Conservation (phyloP, 2,113 vertebrate genomes). For the Pachyramphus minor region DNA sequence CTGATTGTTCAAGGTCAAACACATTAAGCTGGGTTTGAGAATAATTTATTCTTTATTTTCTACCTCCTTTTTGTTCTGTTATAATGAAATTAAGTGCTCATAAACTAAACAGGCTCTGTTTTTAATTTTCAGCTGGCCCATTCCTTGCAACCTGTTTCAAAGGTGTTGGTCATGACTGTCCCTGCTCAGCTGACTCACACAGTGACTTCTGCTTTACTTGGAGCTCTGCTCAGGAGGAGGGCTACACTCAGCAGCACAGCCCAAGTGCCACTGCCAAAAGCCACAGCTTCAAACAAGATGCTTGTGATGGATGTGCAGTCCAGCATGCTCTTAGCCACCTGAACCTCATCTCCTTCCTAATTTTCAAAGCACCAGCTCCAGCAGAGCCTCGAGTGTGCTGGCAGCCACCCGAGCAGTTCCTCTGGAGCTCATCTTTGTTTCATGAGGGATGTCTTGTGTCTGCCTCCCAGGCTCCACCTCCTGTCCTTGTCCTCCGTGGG, state of each 20-base stretch:
- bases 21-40: not conserved
- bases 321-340: not conserved
- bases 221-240: not conserved
- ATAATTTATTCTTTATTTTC: not conserved
- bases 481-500: not conserved
- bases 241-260: not conserved
- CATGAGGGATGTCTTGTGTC: not conserved
- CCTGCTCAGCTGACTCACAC: not conserved
- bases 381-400: not conserved
- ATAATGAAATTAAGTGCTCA: not conserved
- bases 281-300: not conserved
- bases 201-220: not conserved
- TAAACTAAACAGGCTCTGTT: not conserved
- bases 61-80: not conserved
- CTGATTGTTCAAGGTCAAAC: not conserved
- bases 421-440: not conserved
- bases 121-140: not conserved
- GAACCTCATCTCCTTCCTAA: not conserved
- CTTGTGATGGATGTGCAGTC: not conserved
- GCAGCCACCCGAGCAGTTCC: accelerated
- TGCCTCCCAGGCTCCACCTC: not conserved
- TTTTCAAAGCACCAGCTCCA: not conserved
- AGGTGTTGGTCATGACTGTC: not conserved
- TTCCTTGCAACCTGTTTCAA: not conserved
- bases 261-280: not conserved